These are phyloP conservation scores for Phrixothrix hirtus DNA, from an alignment of 2,888 invertebrate genomes.

Conservation along the genomic window DNA sequence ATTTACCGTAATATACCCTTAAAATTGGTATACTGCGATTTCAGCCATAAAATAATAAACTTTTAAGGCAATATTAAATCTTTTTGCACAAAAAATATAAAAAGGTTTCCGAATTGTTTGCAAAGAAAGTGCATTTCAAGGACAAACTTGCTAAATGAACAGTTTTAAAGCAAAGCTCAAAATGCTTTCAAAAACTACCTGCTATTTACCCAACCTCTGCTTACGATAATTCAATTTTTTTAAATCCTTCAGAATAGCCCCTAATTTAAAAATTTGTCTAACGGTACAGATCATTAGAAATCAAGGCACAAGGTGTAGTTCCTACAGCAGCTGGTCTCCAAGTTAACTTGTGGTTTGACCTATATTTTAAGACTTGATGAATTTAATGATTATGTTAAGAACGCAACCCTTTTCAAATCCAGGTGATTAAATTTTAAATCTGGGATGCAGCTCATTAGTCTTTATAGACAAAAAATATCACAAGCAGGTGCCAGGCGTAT, in stretches of 20 bases:
- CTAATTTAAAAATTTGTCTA: conserved; percentile 6
- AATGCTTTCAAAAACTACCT: too few relatives aligned
- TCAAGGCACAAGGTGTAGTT: conserved; percentile 8
- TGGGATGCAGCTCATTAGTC: conserved; percentile 11
- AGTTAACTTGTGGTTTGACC: conserved; percentile 18
- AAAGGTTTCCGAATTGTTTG: neutral
- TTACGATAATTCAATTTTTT: too few relatives aligned
- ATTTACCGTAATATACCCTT: too few relatives aligned
- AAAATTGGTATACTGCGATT: too few relatives aligned
- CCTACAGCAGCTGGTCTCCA: conserved; percentile 18
- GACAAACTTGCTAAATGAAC: neutral
- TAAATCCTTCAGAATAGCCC: too few relatives aligned
- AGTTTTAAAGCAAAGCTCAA: too few relatives aligned
- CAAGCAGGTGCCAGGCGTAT: conserved; percentile 17
- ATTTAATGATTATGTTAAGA: conserved; percentile 17
- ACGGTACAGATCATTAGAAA: conserved; percentile 10
- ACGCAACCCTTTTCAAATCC: conserved; percentile 21
- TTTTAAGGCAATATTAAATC: neutral
- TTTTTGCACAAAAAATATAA: conserved; percentile 8
- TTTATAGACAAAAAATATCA: conserved; percentile 4
- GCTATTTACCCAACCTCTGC: too few relatives aligned
- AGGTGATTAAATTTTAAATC: conserved; percentile 1
- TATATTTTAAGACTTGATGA: too few relatives aligned
- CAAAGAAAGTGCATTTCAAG: conserved; percentile 5
- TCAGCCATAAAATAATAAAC: conserved; percentile 1